Evolutionary conservation across 2,888 invertebrate genomes (phyloP).

Genomic region (Allacma fusca): DNA sequence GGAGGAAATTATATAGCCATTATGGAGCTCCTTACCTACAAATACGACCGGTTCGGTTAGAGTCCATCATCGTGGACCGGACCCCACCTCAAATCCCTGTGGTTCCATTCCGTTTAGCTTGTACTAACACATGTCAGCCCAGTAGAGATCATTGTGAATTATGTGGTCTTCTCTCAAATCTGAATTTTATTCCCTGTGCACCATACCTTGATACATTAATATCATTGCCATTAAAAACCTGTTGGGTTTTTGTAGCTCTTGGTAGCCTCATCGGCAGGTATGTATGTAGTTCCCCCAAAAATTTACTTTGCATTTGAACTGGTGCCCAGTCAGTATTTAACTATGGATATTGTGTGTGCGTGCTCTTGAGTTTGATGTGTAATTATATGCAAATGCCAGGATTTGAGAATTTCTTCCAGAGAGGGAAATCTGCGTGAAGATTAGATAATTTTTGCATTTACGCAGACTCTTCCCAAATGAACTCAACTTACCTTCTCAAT

Average conservation of each 20-base stretch:
- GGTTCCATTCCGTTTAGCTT: not conserved
- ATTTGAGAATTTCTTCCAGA: no score
- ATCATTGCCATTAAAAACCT: slow-evolving; percentile 12
- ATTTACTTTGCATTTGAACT: no score
- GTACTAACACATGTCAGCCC: slow-evolving; percentile 5
- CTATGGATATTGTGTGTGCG: no score
- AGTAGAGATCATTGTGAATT: not conserved
- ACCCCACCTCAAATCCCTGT: not conserved
- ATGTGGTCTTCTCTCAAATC: not conserved
- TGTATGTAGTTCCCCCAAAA: no score
- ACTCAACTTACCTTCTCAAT: slow-evolving; percentile 11
- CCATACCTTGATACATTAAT: not conserved
- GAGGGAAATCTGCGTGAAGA: no score
- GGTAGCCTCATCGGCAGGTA: not conserved
- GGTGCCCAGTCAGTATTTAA: no score
- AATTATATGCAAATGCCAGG: no score
- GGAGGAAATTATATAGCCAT: not conserved
- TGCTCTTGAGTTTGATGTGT: no score
- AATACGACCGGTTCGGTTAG: slow-evolving; percentile 16
- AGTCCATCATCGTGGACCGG: not conserved
- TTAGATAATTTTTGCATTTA: no score
- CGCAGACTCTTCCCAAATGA: no score
- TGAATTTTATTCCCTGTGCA: not conserved
- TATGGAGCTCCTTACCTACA: not conserved
- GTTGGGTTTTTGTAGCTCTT: not conserved